Conservation (phyloP, 2,888 invertebrate species). For the Tridacna gigas region DNA sequence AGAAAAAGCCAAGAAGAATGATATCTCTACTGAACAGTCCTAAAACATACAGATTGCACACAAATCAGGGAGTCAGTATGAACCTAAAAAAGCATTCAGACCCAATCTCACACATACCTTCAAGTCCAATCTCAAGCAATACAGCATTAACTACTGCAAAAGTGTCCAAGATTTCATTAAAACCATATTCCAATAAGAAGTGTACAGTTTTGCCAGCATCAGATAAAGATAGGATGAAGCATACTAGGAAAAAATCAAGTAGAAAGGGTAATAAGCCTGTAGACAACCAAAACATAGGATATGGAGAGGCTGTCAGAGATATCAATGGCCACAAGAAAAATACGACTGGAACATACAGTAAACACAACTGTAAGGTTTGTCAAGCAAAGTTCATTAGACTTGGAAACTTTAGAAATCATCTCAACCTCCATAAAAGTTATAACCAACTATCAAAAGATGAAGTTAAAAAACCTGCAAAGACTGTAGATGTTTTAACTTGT, state of each 20-base stretch:
- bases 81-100: background rate
- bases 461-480: background rate
- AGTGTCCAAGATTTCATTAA: too few relatives aligned
- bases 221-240: background rate
- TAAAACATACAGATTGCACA: conserved; percentile 26
- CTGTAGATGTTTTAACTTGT: too few relatives aligned
- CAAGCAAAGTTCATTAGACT: conserved; percentile 21
- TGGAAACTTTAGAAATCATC: conserved; percentile 35
- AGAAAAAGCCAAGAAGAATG: conserved; percentile 23
- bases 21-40: conserved; percentile 32
- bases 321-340: background rate
- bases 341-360: background rate
- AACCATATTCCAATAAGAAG: too few relatives aligned
- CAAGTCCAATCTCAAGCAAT: too few relatives aligned
- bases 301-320: background rate
- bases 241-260: background rate
- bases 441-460: background rate
- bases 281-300: too few relatives aligned
- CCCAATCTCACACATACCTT: too few relatives aligned
- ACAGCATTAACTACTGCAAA: too few relatives aligned
- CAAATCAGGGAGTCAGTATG: background rate
- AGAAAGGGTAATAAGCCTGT: background rate
- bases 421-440: conserved; percentile 18
- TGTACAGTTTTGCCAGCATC: background rate
- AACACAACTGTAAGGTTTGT: conserved; percentile 16